These are phyloP conservation scores for Schizothorax lantsangensis DNA, from an alignment of 2,797 vertebrate genomes.

Conservation along the genomic window DNA sequence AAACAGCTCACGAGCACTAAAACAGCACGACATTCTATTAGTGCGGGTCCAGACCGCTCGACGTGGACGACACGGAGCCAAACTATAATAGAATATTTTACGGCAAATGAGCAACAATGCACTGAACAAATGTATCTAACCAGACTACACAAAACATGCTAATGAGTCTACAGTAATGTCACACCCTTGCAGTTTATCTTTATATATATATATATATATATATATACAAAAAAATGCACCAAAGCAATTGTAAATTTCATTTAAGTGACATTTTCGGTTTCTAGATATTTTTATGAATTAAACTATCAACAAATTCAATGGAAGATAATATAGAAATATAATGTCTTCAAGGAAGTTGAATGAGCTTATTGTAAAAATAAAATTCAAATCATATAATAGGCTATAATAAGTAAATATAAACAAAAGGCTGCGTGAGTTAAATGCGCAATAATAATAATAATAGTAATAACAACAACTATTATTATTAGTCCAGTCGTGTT, in stretches of 20 bases:
- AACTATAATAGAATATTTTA: constrained; percentile 59
- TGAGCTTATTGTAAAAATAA: not conserved
- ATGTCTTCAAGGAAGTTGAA: not conserved
- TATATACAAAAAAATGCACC: not conserved
- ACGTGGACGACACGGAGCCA: constrained; percentile 65
- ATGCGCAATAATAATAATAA: not conserved
- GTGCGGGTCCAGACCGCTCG: constrained; percentile 69
- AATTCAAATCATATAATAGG: not conserved
- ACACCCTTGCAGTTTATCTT: not conserved
- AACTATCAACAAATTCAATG: not conserved
- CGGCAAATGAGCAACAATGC: constrained; percentile 59
- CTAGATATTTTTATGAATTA: not conserved
- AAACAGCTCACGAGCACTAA: constrained; percentile 67
- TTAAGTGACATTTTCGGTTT: not conserved
- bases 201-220: not conserved
- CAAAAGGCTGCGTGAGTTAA: not conserved
- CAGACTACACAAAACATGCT: not conserved
- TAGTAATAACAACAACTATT: not conserved
- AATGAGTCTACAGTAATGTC: not conserved
- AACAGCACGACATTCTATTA: constrained; percentile 82
- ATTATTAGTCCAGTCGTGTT: not conserved
- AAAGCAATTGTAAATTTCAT: not conserved
- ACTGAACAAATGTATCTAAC: constrained; percentile 20
- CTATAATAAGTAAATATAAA: no score
- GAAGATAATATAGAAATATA: not conserved